Conservation (phyloP, 2,888 invertebrate species). For the Shargacucullia verbasci region DNA sequence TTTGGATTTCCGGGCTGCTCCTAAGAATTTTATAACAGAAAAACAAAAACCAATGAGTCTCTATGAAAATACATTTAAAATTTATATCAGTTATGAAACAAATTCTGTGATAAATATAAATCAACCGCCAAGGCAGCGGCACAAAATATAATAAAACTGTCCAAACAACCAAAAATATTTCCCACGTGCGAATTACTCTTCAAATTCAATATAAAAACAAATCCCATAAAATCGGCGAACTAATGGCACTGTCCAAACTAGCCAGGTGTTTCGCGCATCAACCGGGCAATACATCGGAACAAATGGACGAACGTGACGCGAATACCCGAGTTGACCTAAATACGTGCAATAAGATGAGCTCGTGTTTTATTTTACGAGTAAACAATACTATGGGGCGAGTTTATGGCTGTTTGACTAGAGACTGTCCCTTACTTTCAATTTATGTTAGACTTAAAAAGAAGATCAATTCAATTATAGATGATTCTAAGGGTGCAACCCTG, state of each 20-base stretch:
- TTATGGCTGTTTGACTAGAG: constrained; percentile 44
- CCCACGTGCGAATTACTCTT: constrained; percentile 43
- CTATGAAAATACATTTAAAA: no score
- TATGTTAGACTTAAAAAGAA: constrained; percentile 32
- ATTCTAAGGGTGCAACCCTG: no score
- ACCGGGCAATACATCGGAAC: constrained; percentile 79
- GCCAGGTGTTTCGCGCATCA: constrained; percentile 79
- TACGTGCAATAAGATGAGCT: constrained; percentile 59
- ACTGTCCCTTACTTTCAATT: constrained; percentile 39
- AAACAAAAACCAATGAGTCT: no score
- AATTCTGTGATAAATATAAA: background rate
- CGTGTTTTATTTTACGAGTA: constrained; percentile 57
- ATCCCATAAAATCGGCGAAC: constrained; percentile 52
- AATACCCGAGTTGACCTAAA: constrained; percentile 72
- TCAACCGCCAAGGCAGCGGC: constrained; percentile 13
- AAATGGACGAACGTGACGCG: constrained; percentile 83
- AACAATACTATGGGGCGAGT: constrained; percentile 51
- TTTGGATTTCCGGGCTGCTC: no score
- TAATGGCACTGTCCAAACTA: constrained; percentile 63
- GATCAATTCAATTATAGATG: constrained; percentile 37
- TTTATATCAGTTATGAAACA: no score
- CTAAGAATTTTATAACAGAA: no score
- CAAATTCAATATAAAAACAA: constrained; percentile 63
- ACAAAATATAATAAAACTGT: constrained; percentile 46
- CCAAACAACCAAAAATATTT: constrained; percentile 34